Percentiles rank a stretch among this genome's conserved stretches.
These are phyloP conservation scores for Phrixothrix hirtus DNA, from an alignment of 2,888 invertebrate species.

Conservation along the genomic window DNA sequence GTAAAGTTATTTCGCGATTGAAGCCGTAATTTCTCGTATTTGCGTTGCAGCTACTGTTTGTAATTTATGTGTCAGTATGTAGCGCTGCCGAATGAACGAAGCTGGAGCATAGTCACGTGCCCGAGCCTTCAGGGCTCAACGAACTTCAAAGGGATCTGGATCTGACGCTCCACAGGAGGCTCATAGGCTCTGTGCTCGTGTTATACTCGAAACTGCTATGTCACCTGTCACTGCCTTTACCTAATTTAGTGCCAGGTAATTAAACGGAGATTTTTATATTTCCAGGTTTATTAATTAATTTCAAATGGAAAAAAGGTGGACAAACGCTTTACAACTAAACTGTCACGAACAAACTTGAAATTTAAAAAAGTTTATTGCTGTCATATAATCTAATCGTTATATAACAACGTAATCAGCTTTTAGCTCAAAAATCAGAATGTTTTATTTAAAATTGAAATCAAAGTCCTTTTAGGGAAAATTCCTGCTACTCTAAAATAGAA, in stretches of 20 bases:
- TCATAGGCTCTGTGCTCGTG: constrained; percentile 20
- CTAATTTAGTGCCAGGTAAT: constrained; percentile 31
- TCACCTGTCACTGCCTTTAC: constrained; percentile 30
- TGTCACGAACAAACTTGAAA: background rate
- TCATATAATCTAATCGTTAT: too few species aligned
- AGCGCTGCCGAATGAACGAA: constrained; percentile 20
- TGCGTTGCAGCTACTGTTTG: constrained; percentile 18
- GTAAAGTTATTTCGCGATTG: constrained; percentile 13
- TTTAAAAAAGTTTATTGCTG: too few species aligned
- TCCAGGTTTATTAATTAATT: background rate
- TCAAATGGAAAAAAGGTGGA: background rate
- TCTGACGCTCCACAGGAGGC: constrained; percentile 38
- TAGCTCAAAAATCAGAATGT: too few species aligned
- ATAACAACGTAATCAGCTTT: too few species aligned
- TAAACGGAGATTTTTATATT: constrained; percentile 20
- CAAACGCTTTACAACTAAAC: background rate
- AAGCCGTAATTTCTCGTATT: constrained; percentile 20
- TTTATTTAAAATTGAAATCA: background rate
- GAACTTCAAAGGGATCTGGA: constrained; percentile 44
- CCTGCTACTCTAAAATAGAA: too few species aligned
- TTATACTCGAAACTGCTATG: constrained; percentile 27
- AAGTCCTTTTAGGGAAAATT: background rate
- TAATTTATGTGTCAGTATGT: constrained; percentile 28
- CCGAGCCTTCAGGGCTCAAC: constrained; percentile 26
- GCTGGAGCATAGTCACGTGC: constrained; percentile 25